Base-by-base conservation (phyloP, 2,113 vertebrate genomes). In the Actenoides hombroni region DNA sequence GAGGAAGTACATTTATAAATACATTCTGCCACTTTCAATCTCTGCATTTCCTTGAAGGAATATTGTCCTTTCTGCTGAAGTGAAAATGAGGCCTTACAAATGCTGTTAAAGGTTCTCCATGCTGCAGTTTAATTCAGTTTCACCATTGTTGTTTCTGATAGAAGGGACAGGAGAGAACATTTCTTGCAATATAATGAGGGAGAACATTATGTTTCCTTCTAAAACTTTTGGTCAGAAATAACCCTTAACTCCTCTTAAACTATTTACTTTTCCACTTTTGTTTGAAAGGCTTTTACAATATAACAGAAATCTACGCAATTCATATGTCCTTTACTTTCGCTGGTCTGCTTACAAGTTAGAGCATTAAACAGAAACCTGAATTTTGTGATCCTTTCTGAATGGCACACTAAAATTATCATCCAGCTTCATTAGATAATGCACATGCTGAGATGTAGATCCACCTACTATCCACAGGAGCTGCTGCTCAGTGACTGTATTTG, bases 361-460 rank as follows among this genome's bases (percentile, higher is more conserved):
- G 23, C 14, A 10, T 56, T 61, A 25, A 16, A 3, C 40, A 68
- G 68, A 88, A 74, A 42, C 74, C 67, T 44, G 25, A 73, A 86
- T 91, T 63, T 80, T 81, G 68, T 76, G 49, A 77, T 59, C 63
- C 90, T 89, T 96, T 80, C 59, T 0, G 2, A 87, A 73, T 13
- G 33, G 35, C 39, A 13, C 2, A 2, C 28, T 92, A 82, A 82
- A 90, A 82, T 74, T 71, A 31, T 86, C 29, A 75, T 31, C 14
- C 20, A 56, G 46, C 29, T 94, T 95, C 78, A 25, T 95, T 92
- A 90, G 63, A 11, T 85, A 81, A 90, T 39, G 68, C 54, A 59
- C 92, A 88, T 73, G 90, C 85, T 95, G 93, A 83, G 87, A 46
- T 49, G 29, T 29, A 74, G 78, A 63, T 85, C 68, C 67, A 70